A percentile compares a stretch with the other conserved stretches of the same genome.
Conservation (phyloP, 2,113 vertebrate genomes). For the Seriola rivoliana region DNA sequence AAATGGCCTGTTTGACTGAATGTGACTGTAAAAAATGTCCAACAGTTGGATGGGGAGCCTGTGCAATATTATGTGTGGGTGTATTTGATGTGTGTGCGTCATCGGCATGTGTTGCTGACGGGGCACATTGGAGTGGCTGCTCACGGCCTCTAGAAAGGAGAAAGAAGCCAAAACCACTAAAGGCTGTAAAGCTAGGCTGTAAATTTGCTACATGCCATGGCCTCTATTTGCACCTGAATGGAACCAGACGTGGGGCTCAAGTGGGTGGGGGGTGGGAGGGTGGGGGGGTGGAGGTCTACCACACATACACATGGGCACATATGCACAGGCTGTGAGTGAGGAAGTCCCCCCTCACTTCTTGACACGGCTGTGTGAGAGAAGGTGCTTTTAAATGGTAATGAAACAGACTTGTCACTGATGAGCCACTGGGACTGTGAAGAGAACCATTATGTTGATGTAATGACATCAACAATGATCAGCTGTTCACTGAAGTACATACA, state of each 20-base stretch:
- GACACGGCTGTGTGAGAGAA: conserved; percentile 3
- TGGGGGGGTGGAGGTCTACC: not conserved
- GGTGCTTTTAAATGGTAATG: conserved; percentile 62
- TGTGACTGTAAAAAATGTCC: conserved; percentile 37
- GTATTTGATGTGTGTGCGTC: conserved; percentile 14
- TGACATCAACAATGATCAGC: conserved; percentile 36
- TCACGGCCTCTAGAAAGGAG: conserved; percentile 9
- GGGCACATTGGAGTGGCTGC: not conserved
- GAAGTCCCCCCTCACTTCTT: conserved; percentile 10
- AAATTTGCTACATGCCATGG: conserved; percentile 51
- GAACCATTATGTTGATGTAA: conserved; percentile 10
- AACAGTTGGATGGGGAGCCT: conserved; percentile 11
- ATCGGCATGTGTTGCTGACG: conserved; percentile 53
- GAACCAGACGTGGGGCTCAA: conserved; percentile 35
- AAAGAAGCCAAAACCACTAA: conserved; percentile 6
- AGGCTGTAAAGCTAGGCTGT: conserved; percentile 53
- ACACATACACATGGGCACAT: conserved; percentile 28
- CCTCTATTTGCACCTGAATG: conserved; percentile 73
- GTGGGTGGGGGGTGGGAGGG: not conserved
- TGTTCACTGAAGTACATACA: conserved; percentile 12
- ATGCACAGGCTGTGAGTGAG: not conserved
- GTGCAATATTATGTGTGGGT: conserved; percentile 27
- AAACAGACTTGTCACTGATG: conserved; percentile 21
- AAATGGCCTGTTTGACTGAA: not conserved
- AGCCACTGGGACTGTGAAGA: conserved; percentile 14